Conservation (phyloP, 2,888 invertebrate genomes). For the Thereva nobilitata region DNA sequence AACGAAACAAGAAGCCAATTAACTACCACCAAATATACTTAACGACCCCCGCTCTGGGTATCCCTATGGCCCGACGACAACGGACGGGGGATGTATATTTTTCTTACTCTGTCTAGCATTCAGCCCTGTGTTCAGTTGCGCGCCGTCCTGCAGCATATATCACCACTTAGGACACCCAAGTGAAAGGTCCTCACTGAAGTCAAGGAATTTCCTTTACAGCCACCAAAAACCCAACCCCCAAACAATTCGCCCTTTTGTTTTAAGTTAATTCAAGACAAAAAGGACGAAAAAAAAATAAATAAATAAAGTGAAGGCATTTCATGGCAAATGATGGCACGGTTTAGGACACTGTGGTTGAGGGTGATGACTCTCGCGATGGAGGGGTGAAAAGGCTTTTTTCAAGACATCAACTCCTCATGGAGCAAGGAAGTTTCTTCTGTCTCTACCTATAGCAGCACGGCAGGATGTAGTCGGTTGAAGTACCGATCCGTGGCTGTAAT, state of each 20-base stretch:
- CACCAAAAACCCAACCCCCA: constrained; percentile 9
- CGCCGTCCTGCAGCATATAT: constrained; percentile 21
- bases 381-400: no score
- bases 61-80: constrained; percentile 4
- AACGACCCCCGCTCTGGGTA: constrained; percentile 16
- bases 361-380: no score
- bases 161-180: constrained; percentile 5
- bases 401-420: no score
- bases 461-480: constrained; percentile 12
- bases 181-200: constrained; percentile 11
- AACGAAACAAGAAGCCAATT: constrained; percentile 36
- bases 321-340: no score
- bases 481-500: neutral
- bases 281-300: constrained; percentile 12
- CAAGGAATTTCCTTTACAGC: constrained; percentile 14
- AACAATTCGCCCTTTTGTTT: constrained; percentile 31
- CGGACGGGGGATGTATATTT: no score
- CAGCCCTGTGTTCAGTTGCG: no score
- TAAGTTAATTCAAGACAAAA: constrained; percentile 25
- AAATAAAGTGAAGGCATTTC: neutral
- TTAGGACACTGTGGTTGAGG: constrained; percentile 2
- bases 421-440: neutral
- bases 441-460: constrained; percentile 12
- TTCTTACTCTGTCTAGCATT: no score
- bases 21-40: constrained; percentile 36